A percentile compares a stretch with the other conserved stretches of the same genome.
Evolutionary conservation across 2,888 invertebrate species (phyloP).

Genomic region (Ormyrus labotus): DNA sequence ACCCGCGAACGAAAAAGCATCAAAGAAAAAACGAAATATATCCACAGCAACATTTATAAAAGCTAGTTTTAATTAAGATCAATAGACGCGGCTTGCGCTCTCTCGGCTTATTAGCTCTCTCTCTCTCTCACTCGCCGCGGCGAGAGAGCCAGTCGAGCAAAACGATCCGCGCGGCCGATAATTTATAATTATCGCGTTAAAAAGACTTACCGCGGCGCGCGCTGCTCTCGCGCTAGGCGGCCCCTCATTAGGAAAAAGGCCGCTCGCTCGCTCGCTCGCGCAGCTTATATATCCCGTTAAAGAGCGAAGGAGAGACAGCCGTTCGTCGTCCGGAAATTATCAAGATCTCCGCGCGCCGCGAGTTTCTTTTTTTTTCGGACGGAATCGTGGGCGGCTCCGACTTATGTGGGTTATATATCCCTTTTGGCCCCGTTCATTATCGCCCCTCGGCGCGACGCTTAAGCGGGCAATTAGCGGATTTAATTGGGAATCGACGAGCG

Average conservation of each 20-base stretch:
- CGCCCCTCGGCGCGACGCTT: slow-evolving; percentile 26
- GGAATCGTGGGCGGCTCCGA: not conserved
- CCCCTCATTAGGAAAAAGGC: slow-evolving; percentile 48
- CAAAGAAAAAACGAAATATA: slow-evolving; percentile 4
- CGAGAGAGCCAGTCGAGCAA: slow-evolving; percentile 47
- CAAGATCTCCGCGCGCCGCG: not conserved
- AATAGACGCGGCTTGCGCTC: slow-evolving; percentile 27
- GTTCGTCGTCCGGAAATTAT: slow-evolving; percentile 2
- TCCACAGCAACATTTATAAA: slow-evolving; percentile 27
- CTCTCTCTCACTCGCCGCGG: not conserved
- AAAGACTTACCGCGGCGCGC: slow-evolving; percentile 48
- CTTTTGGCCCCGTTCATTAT: slow-evolving; percentile 31
- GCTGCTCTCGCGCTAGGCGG: slow-evolving; percentile 26
- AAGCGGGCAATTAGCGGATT: slow-evolving; percentile 51
- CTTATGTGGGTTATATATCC: slow-evolving; percentile 15
- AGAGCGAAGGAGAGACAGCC: slow-evolving; percentile 8
- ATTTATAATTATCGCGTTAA: slow-evolving; percentile 58
- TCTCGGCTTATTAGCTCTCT: slow-evolving; percentile 18
- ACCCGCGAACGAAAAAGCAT: not conserved
- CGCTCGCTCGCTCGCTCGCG: not conserved
- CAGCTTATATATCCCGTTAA: not conserved
- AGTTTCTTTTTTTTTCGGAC: not conserved
- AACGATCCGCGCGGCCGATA: slow-evolving; percentile 60
- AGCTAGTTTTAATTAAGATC: slow-evolving; percentile 57
- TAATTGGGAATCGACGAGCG: slow-evolving; percentile 18